phyloP scores from a whole-genome alignment of 2,113 vertebrate species.

The Brachypodius melanocephalos region DNA sequence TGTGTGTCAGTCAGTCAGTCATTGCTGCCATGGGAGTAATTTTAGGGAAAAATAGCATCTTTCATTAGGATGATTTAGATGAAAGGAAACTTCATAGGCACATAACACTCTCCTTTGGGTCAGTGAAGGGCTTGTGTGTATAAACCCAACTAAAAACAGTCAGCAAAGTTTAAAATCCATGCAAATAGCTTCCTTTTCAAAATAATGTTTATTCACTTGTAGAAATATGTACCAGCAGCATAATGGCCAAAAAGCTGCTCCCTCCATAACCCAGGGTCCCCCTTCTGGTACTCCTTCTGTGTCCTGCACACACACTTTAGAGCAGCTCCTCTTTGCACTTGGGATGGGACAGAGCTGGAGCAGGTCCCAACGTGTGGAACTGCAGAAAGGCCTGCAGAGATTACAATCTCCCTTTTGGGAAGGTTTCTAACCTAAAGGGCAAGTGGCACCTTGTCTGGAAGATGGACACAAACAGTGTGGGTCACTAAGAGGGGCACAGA shows the following conservation, averaged over 20 bases:
- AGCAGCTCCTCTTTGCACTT: background rate
- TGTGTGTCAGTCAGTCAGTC: background rate
- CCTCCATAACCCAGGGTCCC: background rate
- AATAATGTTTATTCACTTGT: background rate
- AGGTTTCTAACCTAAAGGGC: background rate
- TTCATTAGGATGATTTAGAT: background rate
- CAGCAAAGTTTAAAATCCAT: background rate
- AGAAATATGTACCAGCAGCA: background rate
- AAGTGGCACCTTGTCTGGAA: background rate
- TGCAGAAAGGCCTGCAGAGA: background rate
- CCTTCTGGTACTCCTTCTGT: background rate
- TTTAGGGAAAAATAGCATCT: background rate
- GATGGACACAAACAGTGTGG: accelerated
- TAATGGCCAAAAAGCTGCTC: background rate
- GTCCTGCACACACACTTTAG: background rate
- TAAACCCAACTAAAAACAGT: background rate
- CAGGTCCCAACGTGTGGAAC: background rate
- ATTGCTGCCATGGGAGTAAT: background rate
- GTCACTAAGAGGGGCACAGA: background rate
- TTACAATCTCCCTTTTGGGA: accelerated
- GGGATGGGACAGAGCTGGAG: background rate
- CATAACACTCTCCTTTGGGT: background rate
- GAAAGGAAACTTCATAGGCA: background rate
- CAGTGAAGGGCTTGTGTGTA: background rate
- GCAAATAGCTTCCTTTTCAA: background rate